Evolutionary conservation across 2,797 vertebrate genomes (phyloP).

Genomic region (Aphelocoma californica): DNA sequence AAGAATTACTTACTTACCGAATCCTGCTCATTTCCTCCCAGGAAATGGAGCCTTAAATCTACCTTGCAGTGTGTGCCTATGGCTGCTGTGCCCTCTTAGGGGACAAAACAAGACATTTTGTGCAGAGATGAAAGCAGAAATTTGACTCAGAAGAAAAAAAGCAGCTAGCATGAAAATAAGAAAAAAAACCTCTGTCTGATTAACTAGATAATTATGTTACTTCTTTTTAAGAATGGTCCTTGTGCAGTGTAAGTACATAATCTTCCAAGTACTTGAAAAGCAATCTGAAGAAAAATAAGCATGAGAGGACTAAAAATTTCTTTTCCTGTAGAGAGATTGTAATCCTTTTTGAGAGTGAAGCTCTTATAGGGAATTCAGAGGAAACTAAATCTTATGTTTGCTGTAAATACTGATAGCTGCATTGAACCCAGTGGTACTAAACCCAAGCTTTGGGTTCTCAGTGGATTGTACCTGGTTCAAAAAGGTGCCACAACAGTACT

Average conservation of each 20-base stretch:
- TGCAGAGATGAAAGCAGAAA: background rate
- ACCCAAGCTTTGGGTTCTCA: background rate
- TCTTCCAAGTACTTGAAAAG: slow-evolving; percentile 11
- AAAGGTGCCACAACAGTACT: background rate
- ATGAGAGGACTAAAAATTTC: background rate
- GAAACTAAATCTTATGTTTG: background rate
- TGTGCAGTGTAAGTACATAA: background rate
- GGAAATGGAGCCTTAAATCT: background rate
- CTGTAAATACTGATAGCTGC: slow-evolving; percentile 16
- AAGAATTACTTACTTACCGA: background rate
- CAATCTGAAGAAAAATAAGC: background rate
- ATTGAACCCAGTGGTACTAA: background rate
- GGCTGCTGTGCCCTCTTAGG: background rate
- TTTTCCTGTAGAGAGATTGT: background rate
- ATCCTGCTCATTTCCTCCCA: background rate
- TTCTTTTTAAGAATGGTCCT: slow-evolving; percentile 2
- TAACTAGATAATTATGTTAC: slow-evolving; percentile 5
- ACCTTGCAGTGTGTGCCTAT: background rate
- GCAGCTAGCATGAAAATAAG: background rate
- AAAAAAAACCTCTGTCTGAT: background rate
- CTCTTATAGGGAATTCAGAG: background rate
- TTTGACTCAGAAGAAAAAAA: background rate
- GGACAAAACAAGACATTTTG: background rate
- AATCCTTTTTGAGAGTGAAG: background rate
- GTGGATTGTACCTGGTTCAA: background rate